Percentiles rank a stretch among this genome's conserved stretches.
phyloP scores from a whole-genome alignment of 1,140 invertebrate species.

The Drosophila jambulina region DNA sequence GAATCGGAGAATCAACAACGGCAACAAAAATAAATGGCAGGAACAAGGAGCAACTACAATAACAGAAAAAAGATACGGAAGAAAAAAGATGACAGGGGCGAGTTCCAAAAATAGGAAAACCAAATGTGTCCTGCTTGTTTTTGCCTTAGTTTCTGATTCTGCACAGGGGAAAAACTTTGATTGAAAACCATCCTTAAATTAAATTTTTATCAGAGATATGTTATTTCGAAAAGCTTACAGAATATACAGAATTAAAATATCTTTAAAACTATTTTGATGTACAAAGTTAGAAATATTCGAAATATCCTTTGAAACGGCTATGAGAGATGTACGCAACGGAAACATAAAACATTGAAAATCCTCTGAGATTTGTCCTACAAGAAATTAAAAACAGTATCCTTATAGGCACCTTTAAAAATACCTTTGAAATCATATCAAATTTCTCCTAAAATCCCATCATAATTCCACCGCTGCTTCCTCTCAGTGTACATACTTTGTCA shows the following conservation, averaged over 20 bases:
- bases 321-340: background rate
- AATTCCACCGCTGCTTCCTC: background rate
- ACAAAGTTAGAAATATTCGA: background rate
- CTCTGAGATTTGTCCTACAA: no score
- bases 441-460: no score
- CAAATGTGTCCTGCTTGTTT: conserved; percentile 39
- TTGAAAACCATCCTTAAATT: no score
- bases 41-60: background rate
- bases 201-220: background rate
- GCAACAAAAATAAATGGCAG: conserved; percentile 29
- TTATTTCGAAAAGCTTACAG: background rate
- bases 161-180: background rate
- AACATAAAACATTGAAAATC: no score
- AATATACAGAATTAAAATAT: no score
- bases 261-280: background rate
- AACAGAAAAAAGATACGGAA: conserved; percentile 7
- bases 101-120: conserved; percentile 63
- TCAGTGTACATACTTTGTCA: conserved; percentile 62
- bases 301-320: background rate
- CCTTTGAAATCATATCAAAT: accelerated
- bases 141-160: conserved; percentile 26
- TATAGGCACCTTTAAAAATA: background rate
- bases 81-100: conserved; percentile 35
- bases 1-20: conserved; percentile 66
- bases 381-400: no score